A percentile compares a stretch with the other conserved stretches of the same genome.
These are phyloP conservation scores for Agrotis segetum DNA, from an alignment of 2,888 invertebrate genomes.

Conservation along the genomic window DNA sequence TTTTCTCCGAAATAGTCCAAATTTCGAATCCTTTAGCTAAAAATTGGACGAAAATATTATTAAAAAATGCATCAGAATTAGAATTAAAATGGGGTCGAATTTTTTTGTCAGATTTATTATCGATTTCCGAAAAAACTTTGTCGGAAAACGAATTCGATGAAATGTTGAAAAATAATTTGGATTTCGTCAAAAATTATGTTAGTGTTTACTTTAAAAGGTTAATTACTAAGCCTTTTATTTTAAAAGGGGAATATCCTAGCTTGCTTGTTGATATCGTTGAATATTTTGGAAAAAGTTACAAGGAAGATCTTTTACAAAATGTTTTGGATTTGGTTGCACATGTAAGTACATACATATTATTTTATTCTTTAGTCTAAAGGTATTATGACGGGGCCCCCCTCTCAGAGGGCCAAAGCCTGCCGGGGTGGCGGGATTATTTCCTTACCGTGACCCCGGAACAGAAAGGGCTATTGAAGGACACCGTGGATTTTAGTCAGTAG, in stretches of 20 bases:
- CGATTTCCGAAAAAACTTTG: slow-evolving; percentile 66
- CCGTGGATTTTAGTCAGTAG: too few species aligned
- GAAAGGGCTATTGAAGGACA: too few species aligned
- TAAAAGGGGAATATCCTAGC: not conserved
- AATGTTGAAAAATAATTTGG: slow-evolving; percentile 58
- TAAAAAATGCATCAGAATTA: not conserved
- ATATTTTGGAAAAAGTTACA: slow-evolving; percentile 62
- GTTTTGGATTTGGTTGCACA: slow-evolving; percentile 71
- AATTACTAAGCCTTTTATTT: slow-evolving; percentile 19
- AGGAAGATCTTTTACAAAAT: slow-evolving; percentile 56
- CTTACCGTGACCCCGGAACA: too few species aligned
- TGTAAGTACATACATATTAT: slow-evolving; percentile 65
- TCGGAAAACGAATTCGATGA: slow-evolving; percentile 57
- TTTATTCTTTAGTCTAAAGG: too few species aligned
- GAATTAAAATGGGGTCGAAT: slow-evolving; percentile 42
- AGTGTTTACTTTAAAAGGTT: slow-evolving; percentile 56
- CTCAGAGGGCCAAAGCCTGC: too few species aligned
- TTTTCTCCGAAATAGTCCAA: slow-evolving; percentile 50
- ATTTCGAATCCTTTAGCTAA: not conserved
- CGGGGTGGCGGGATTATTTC: too few species aligned
- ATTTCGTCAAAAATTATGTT: slow-evolving; percentile 56
- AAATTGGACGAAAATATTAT: slow-evolving; percentile 32
- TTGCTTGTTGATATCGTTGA: slow-evolving; percentile 72
- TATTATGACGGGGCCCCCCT: too few species aligned
- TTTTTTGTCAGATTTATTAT: slow-evolving; percentile 67